Evolutionary conservation across 2,113 vertebrate genomes (phyloP).

Genomic region (Aptenodytes forsteri): DNA sequence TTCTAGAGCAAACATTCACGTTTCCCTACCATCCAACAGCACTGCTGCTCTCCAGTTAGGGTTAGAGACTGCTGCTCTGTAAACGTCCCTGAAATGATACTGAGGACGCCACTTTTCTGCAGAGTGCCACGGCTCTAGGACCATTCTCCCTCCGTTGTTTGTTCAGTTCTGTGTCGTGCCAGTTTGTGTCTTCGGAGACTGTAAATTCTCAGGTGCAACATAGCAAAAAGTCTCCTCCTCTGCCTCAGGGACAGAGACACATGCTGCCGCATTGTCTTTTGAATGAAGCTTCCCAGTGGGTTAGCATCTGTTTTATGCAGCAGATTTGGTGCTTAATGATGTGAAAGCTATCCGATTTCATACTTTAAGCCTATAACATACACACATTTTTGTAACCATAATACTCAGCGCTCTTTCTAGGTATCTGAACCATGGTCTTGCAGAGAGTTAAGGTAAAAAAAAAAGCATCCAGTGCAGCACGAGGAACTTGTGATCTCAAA

Average conservation of each 20-base stretch:
- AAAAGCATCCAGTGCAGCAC: neutral
- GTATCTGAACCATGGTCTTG: neutral
- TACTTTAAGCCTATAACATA: neutral
- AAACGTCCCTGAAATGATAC: neutral
- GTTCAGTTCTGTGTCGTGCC: neutral
- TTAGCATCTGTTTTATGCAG: neutral
- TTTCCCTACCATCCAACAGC: neutral
- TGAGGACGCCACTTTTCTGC: neutral
- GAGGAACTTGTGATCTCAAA: neutral
- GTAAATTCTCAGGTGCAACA: neutral
- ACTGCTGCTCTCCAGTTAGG: neutral
- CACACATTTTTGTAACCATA: neutral
- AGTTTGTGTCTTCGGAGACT: neutral
- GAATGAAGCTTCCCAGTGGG: neutral
- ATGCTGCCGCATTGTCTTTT: neutral
- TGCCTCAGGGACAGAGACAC: neutral
- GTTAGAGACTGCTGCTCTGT: neutral
- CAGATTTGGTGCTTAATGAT: neutral
- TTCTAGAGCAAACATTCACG: accelerated
- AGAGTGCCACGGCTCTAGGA: neutral
- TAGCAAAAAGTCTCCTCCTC: neutral
- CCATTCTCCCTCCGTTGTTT: neutral
- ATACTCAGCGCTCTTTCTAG: neutral
- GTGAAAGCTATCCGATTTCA: neutral
- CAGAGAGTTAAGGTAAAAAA: neutral